Base-by-base conservation (phyloP, 92 coral and sea anemone species). In the Siderastrea radians region DNA sequence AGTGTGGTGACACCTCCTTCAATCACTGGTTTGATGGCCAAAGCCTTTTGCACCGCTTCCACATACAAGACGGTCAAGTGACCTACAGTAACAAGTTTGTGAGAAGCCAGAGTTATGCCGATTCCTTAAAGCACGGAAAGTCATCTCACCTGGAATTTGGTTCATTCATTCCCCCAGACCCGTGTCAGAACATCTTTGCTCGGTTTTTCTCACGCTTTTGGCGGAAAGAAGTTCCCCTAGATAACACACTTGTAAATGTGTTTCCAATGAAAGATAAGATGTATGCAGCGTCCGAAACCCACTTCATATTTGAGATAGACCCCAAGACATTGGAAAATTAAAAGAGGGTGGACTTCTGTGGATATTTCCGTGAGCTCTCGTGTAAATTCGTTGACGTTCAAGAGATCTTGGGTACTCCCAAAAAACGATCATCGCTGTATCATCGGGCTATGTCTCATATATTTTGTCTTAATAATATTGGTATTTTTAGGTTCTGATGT, bases 21-120 rank as follows among this genome's bases (percentile, higher is more conserved):
- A 95, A 95, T 59, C 99, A 96, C 92, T 84, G 89, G 91, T 96
- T 93, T 46, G 98, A 96, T 73, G 98, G 98, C 1, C 94, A 94
- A 73, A 94, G 95, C 4, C 88, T 94, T 54, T 76, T 96, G 77
- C 98, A 96, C 76, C 95, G 96, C 50, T 96, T 96, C 63, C 81
- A 88, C n/a, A 96, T 96, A 45, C 71, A 90, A 58, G 66, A 94
- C 67, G 95, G 95, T 9, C 63, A 77, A 1, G 98, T 96, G 4
- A 77, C 83, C 7, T 96, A 96, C 83, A 87, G 87, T 87, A 94
- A 90, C 89, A 94, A 78, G 78, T 95, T 95, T 66, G 92, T 95
- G 51, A 94, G 96, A n/a, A 92, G 98, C 75, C 75, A 92, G 19
- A 81, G 92, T 54, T 95, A 94, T 84, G 87, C 89, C 3, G 85